These are phyloP conservation scores for Gallinago paraguaiae DNA, from an alignment of 2,113 vertebrate genomes.

Conservation along the genomic window DNA sequence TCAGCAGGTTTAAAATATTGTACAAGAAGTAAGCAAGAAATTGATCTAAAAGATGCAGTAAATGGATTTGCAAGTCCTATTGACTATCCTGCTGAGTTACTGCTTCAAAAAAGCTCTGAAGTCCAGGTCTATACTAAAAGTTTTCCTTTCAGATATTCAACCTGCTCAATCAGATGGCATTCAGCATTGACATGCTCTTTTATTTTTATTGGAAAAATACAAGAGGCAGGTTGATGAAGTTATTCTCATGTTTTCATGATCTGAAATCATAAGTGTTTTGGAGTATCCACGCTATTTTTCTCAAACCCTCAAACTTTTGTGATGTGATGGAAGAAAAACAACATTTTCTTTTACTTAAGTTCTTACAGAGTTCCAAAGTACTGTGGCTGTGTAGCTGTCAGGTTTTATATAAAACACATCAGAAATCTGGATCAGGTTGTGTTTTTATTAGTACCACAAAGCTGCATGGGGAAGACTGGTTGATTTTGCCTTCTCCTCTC, in stretches of 20 bases:
- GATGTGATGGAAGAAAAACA: neutral
- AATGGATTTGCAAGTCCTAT: slow-evolving; percentile 19
- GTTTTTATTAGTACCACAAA: neutral
- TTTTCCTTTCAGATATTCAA: neutral
- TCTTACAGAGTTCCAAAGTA: neutral
- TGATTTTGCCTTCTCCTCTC: neutral
- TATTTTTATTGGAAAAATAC: neutral
- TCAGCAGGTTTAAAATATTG: neutral
- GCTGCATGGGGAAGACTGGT: neutral
- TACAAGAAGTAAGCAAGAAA: slow-evolving; percentile 16
- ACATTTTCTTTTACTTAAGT: neutral
- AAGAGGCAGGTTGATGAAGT: neutral
- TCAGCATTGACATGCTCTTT: neutral
- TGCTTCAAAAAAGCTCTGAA: slow-evolving; percentile 7
- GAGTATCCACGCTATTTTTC: neutral
- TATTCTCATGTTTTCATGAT: neutral
- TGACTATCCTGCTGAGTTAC: neutral
- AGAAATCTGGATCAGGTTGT: neutral
- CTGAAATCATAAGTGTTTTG: neutral
- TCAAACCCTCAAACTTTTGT: neutral
- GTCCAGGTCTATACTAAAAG: neutral
- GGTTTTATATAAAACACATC: neutral
- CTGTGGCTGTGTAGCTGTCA: neutral
- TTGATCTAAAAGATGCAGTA: slow-evolving; percentile 31
- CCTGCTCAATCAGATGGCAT: neutral